Evolutionary conservation across 2,888 invertebrate species (phyloP).

Genomic region (Cylindroiulus punctatus): DNA sequence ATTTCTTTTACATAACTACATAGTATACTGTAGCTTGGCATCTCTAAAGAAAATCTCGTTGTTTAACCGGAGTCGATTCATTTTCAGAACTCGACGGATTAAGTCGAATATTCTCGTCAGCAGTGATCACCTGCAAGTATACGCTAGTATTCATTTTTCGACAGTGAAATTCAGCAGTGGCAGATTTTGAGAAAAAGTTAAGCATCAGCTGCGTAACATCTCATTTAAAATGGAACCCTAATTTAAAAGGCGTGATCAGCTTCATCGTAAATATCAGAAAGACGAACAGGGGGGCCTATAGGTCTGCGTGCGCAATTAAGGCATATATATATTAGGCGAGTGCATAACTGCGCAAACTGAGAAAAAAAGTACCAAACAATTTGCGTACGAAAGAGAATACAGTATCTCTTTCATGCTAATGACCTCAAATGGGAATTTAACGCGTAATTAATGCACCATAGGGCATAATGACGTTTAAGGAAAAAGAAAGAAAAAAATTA

Average conservation of each 20-base stretch:
- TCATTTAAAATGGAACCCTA: background rate
- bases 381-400: slow-evolving; percentile 43
- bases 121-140: too few relatives aligned
- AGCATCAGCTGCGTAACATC: slow-evolving; percentile 18
- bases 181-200: slow-evolving; percentile 13
- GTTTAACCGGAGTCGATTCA: too few relatives aligned
- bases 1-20: too few relatives aligned
- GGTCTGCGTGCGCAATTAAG: slow-evolving; percentile 22
- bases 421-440: slow-evolving; percentile 57
- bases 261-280: background rate
- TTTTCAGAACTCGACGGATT: too few relatives aligned
- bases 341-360: background rate
- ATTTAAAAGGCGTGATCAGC: background rate
- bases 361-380: background rate
- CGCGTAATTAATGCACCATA: slow-evolving; percentile 57
- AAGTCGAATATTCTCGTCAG: too few relatives aligned
- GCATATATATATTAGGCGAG: background rate
- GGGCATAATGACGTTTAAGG: slow-evolving; percentile 44
- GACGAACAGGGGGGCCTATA: background rate
- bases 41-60: too few relatives aligned
- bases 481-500: background rate
- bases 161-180: background rate
- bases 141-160: background rate
- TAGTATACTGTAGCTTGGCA: too few relatives aligned
- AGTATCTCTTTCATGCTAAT: slow-evolving; percentile 54